Evolutionary conservation across 2,113 vertebrate genomes (phyloP).

Genomic region (Carassius carassius): DNA sequence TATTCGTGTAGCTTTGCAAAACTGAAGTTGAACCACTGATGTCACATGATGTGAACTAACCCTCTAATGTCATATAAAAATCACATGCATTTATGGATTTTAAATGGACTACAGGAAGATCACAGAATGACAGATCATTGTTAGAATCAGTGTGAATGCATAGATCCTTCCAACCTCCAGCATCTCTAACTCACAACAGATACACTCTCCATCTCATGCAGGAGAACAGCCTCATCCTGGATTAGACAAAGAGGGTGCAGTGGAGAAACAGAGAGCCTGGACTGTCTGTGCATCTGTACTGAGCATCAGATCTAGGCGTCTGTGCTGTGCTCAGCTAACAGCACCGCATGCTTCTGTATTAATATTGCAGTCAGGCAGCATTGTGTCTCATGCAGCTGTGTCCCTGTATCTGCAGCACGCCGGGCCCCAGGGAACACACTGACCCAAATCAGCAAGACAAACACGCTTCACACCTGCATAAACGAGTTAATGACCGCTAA

Average conservation of each 20-base stretch:
- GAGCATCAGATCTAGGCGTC: no score
- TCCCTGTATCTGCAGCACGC: background rate
- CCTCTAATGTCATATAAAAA: no score
- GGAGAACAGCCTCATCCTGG: background rate
- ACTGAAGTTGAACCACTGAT: no score
- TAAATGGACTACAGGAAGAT: no score
- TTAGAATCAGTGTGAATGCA: no score
- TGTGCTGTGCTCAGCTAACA: background rate
- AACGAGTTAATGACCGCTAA: constrained; percentile 42
- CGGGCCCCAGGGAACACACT: background rate
- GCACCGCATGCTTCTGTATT: background rate
- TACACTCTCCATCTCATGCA: background rate
- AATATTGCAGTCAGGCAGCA: background rate
- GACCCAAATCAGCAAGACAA: constrained; percentile 50
- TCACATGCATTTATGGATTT: no score
- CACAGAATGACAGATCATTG: background rate
- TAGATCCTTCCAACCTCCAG: background rate
- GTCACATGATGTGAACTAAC: no score
- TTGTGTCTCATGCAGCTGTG: background rate
- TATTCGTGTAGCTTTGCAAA: no score
- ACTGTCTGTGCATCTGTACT: background rate
- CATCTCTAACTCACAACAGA: background rate
- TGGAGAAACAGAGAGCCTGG: background rate
- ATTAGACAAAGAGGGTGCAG: background rate
- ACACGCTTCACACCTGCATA: constrained; percentile 13